phyloP scores from a whole-genome alignment of 2,113 vertebrate genomes.

The Asarcornis scutulata region DNA sequence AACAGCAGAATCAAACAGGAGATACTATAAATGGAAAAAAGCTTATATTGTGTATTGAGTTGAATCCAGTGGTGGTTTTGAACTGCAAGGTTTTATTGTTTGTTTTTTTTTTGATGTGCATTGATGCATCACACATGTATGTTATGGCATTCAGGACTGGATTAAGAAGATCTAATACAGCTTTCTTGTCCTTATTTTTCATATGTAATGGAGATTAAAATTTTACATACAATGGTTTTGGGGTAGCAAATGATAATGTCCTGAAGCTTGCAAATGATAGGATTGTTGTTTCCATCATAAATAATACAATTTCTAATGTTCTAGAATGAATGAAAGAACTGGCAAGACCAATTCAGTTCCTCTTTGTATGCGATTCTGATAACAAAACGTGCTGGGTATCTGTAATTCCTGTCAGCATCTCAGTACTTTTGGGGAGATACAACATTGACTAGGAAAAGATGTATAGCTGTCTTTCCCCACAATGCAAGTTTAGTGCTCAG shows the following conservation, averaged over 20 bases:
- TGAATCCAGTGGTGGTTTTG: background rate
- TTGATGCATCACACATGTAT: background rate
- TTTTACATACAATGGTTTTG: background rate
- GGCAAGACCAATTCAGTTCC: background rate
- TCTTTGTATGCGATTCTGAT: background rate
- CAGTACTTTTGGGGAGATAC: background rate
- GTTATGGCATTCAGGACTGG: background rate
- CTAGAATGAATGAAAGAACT: background rate
- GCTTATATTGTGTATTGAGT: background rate
- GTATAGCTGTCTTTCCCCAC: background rate
- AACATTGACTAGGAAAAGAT: background rate
- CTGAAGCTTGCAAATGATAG: background rate
- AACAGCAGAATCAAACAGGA: background rate
- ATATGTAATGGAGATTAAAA: background rate
- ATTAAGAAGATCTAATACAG: background rate
- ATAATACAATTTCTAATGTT: background rate
- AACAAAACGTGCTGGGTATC: background rate
- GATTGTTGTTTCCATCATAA: background rate
- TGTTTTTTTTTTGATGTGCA: background rate
- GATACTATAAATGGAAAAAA: background rate
- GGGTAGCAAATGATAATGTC: background rate
- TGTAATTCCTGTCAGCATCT: background rate
- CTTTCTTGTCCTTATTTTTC: conserved; percentile 4
- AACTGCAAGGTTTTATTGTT: background rate
- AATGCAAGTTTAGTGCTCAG: background rate